phyloP scores from a whole-genome alignment of 2,113 vertebrate species.

The Blennius ocellaris region DNA sequence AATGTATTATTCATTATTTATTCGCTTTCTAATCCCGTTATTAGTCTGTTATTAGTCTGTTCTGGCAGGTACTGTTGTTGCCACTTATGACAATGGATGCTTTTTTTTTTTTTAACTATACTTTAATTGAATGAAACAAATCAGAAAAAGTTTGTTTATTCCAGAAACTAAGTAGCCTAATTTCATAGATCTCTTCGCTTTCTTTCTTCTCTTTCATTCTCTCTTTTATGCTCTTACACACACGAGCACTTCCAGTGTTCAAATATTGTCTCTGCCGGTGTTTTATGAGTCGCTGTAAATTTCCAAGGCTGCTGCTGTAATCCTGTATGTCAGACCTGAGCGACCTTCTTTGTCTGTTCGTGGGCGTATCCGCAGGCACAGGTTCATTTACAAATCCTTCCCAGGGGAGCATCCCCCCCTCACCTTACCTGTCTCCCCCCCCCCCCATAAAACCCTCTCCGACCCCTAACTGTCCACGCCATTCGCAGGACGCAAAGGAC shows the following conservation, averaged over 20 bases:
- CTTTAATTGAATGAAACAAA: no score
- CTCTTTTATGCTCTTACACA: neutral
- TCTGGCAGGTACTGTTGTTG: constrained; percentile 29
- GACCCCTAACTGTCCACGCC: neutral
- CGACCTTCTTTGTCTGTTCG: constrained; percentile 50
- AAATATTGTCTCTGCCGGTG: constrained; percentile 9
- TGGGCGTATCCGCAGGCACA: constrained; percentile 42
- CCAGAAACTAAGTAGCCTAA: no score
- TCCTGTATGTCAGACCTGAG: constrained; percentile 35
- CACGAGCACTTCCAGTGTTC: neutral
- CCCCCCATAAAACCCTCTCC: constrained; percentile 22
- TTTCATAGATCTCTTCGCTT: no score
- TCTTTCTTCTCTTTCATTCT: constrained; percentile 17
- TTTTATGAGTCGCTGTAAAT: constrained; percentile 67
- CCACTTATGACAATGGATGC: constrained; percentile 17
- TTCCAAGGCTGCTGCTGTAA: constrained; percentile 52
- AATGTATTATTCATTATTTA: constrained; percentile 48
- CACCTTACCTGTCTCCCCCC: no score
- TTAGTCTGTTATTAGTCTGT: constrained; percentile 17
- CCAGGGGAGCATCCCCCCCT: constrained; percentile 31
- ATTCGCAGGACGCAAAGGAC: no score
- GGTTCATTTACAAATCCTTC: constrained; percentile 61
- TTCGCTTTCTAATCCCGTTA: constrained; percentile 18
- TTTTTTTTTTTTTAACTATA: no score
- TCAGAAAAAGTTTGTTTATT: no score